Percentiles rank a stretch among this genome's conserved stretches.
Evolutionary conservation across 2,113 vertebrate species (phyloP).

Genomic region (Lathamus discolor): DNA sequence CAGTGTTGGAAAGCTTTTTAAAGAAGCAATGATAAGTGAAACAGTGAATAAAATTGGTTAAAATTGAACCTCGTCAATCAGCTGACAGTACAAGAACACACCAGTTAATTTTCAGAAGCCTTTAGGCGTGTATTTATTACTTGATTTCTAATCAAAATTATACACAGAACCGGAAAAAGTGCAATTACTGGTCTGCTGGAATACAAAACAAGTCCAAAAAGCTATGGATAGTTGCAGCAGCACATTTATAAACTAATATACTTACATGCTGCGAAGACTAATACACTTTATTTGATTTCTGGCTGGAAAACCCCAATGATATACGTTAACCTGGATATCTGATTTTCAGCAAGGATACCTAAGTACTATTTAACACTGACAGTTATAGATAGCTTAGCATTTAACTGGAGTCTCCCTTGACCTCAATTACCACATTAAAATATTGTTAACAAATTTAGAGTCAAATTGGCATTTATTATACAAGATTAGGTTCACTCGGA

Average conservation of each 20-base stretch:
- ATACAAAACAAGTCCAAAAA: constrained; percentile 34
- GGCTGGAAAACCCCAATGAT: constrained; percentile 39
- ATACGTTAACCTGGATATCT: constrained; percentile 46
- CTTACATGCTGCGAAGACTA: constrained; percentile 28
- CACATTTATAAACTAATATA: constrained; percentile 50
- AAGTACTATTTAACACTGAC: constrained; percentile 56
- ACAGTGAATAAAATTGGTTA: constrained; percentile 7
- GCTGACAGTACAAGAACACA: not conserved
- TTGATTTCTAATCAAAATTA: constrained; percentile 51
- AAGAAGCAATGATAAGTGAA: not conserved
- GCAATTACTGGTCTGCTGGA: constrained; percentile 15
- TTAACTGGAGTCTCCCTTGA: constrained; percentile 67
- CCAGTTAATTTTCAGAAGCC: constrained; percentile 49
- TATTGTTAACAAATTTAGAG: constrained; percentile 79
- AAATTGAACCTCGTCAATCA: constrained; percentile 26
- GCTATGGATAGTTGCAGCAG: constrained; percentile 5
- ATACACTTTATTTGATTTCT: constrained; percentile 61
- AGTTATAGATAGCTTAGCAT: constrained; percentile 71
- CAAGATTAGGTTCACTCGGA: constrained; percentile 65
- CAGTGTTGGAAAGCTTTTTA: not conserved
- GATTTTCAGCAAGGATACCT: constrained; percentile 56
- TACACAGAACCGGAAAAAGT: constrained; percentile 6
- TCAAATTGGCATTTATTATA: constrained; percentile 72
- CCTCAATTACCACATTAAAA: constrained; percentile 78
- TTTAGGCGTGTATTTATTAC: constrained; percentile 48